These are phyloP conservation scores for Syngnathus scovelli DNA, from an alignment of 2,113 vertebrate genomes.

Conservation along the genomic window DNA sequence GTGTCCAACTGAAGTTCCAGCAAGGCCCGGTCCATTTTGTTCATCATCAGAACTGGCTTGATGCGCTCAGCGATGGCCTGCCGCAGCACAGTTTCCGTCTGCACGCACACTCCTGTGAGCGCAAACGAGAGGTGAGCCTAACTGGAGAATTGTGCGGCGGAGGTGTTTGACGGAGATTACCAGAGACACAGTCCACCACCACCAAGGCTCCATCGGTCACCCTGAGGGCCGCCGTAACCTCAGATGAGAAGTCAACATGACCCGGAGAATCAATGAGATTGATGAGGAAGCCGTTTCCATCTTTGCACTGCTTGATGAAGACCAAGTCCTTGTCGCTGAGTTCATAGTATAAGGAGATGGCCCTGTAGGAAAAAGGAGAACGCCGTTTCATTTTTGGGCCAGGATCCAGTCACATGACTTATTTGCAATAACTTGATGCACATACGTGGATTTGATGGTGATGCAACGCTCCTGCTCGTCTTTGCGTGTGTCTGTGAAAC, in stretches of 20 bases:
- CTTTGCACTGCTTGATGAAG: constrained; percentile 92
- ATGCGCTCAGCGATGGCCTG: constrained; percentile 94
- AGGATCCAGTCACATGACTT: too few relatives aligned
- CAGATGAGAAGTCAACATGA: constrained; percentile 93
- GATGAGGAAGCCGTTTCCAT: constrained; percentile 91
- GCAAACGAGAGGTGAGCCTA: constrained; percentile 4
- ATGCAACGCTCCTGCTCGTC: constrained; percentile 95
- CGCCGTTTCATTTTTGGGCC: neutral
- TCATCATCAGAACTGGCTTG: constrained; percentile 96
- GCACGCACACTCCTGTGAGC: constrained; percentile 84
- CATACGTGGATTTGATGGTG: constrained; percentile 97
- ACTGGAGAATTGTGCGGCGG: neutral
- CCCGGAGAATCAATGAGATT: constrained; percentile 93
- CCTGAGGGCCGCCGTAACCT: constrained; percentile 91
- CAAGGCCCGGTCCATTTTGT: constrained; percentile 94
- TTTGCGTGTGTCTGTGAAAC: constrained; percentile 91
- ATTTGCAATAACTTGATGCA: constrained; percentile 14
- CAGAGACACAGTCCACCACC: constrained; percentile 93
- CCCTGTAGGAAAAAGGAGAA: constrained; percentile 60
- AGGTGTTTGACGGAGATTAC: constrained; percentile 52
- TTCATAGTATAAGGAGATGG: constrained; percentile 90
- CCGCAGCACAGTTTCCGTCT: constrained; percentile 91
- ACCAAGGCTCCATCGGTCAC: constrained; percentile 93
- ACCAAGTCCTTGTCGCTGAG: constrained; percentile 84
- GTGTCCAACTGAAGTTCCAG: constrained; percentile 88